Base-by-base conservation (phyloP, 2,797 vertebrate genomes). In the Lepus townsendii region DNA sequence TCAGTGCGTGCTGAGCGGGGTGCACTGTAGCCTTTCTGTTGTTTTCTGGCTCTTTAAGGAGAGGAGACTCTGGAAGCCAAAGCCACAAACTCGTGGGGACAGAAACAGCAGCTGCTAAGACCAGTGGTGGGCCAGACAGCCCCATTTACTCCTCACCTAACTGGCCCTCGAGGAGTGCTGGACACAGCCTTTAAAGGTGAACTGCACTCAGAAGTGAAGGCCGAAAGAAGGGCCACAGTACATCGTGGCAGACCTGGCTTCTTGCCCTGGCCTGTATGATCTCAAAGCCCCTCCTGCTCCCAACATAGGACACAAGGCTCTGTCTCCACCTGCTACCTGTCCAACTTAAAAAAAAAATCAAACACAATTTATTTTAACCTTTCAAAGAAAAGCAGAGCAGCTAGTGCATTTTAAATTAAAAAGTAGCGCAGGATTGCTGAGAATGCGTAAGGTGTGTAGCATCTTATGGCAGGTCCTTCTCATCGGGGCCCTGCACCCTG, bases 211-310 rank as follows among this genome's bases (percentile, higher is more conserved):
- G 42, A 26, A 30, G 12, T 14, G 11, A 19, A 32, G 83, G 32
- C 32, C 35, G 5, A 3, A 1, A 24, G 0, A 0, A 65, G 83
- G 63, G 20, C 22, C 22, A 0, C 0, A 27, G 73, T n/a, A 62
- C 24, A 9, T 2, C 14, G n/a, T 0, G 19, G 35, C 38, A 20
- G 2, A 26, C n/a, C 71, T 47, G 35, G 71, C 5, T n/a, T 42
- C 54, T 54, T 30, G 76, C 38, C n/a, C 50, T 75, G 38, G n/a
- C 47, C 22, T 5, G 2, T 57, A 57, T 82, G 65, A 50, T 35
- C 82, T 71, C 63, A 62, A 69, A 84, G 80, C 50, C 66, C 10
- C 54, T 83, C 42, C 75, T 24, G 42, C 17, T n/a, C 62, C 35
- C 3, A 14, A 42, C 54, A 47, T 4, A 50, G 65, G 68, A 73